Evolutionary conservation across 2,888 invertebrate species (phyloP).

Genomic region (Ceratothoa steindachneri): DNA sequence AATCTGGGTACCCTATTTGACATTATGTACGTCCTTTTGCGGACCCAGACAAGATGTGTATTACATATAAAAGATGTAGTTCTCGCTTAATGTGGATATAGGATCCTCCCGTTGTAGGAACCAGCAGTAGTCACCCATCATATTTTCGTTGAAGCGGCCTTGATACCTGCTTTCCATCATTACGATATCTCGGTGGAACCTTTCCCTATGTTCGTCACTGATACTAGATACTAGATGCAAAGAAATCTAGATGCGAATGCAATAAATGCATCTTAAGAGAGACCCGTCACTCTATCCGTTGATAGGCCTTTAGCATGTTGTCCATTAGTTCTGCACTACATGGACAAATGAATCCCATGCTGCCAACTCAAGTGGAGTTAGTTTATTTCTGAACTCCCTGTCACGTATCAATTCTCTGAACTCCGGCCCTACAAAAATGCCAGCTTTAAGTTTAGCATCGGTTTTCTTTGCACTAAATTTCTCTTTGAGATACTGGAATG

Average conservation of each 20-base stretch:
- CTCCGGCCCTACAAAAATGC: not conserved
- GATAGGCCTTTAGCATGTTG: not conserved
- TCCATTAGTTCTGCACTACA: not conserved
- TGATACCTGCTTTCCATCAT: not conserved
- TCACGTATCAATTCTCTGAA: not conserved
- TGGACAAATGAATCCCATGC: not conserved
- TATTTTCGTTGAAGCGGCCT: not conserved
- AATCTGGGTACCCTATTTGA: too few relatives aligned
- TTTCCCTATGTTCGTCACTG: not conserved
- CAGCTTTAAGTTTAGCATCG: not conserved
- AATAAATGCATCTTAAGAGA: not conserved
- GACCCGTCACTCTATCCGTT: not conserved
- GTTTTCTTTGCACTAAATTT: not conserved
- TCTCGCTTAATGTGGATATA: too few relatives aligned
- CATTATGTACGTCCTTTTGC: too few relatives aligned
- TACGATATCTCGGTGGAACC: not conserved
- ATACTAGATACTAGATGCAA: not conserved
- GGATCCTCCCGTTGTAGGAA: not conserved
- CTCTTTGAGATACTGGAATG: too few relatives aligned
- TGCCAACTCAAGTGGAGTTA: too few relatives aligned
- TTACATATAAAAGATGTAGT: too few relatives aligned
- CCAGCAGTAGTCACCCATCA: not conserved
- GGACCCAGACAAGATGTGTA: too few relatives aligned
- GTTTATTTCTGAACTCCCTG: too few relatives aligned
- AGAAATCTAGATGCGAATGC: not conserved